These are phyloP conservation scores for Meda fulgida DNA, from an alignment of 2,797 vertebrate genomes.

Conservation along the genomic window DNA sequence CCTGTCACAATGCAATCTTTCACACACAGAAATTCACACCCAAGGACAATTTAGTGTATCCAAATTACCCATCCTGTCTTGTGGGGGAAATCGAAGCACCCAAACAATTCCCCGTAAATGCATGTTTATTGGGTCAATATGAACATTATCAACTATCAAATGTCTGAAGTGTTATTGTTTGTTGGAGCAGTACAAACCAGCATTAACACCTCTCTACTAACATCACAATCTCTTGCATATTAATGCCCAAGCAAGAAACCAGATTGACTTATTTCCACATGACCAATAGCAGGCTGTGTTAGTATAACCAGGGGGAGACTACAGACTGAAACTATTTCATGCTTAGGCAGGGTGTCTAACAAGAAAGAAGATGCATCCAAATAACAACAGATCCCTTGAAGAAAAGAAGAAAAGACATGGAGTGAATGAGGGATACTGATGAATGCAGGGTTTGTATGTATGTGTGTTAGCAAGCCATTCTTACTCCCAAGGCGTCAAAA, in stretches of 20 bases:
- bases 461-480: too few species aligned
- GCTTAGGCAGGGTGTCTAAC: conserved; percentile 46
- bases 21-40: background rate
- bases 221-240: conserved; percentile 25
- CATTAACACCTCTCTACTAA: conserved; percentile 4
- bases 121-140: background rate
- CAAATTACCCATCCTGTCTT: background rate
- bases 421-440: background rate
- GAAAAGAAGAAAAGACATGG: background rate
- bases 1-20: background rate
- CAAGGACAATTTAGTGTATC: background rate
- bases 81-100: background rate
- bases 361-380: conserved; percentile 9
- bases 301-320: conserved; percentile 37
- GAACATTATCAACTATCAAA: background rate
- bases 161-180: background rate
- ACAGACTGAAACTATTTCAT: conserved; percentile 48
- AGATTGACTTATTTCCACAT: conserved; percentile 41
- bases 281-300: conserved; percentile 32
- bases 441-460: conserved; percentile 2
- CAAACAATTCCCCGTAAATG: background rate
- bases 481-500: too few species aligned
- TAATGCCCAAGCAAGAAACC: conserved; percentile 4
- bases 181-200: background rate
- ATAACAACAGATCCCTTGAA: conserved; percentile 24